These are phyloP conservation scores for Dysmachus trigonus DNA, from an alignment of 2,888 invertebrate species.

Conservation along the genomic window DNA sequence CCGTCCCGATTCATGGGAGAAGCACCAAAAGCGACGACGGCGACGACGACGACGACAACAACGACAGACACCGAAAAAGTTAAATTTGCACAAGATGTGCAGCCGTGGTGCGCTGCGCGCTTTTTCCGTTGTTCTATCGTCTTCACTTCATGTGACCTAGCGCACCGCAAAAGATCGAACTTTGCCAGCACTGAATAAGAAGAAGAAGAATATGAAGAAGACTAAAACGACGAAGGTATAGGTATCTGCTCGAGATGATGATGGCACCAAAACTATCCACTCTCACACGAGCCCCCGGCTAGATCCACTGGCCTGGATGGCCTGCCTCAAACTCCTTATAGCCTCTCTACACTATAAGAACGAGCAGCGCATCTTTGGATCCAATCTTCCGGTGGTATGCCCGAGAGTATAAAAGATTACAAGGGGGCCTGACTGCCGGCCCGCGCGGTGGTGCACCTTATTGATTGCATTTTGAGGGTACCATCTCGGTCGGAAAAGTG, in stretches of 20 bases:
- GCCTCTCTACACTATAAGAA: not conserved
- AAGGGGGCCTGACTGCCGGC: conserved; percentile 1
- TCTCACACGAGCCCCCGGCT: not conserved
- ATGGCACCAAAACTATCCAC: not conserved
- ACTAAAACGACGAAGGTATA: not conserved
- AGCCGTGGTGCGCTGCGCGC: not conserved
- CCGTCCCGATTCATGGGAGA: conserved; percentile 22
- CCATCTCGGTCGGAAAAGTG: conserved; percentile 42
- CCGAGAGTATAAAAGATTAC: conserved; percentile 31
- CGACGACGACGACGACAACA: not conserved
- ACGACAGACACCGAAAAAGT: conserved; percentile 21
- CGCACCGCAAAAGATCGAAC: not conserved
- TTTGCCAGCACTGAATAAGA: not conserved
- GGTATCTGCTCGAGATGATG: conserved; percentile 5
- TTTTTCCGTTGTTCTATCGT: conserved; percentile 12
- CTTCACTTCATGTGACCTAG: conserved; percentile 5
- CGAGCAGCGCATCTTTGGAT: conserved; percentile 30
- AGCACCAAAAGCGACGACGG: not conserved
- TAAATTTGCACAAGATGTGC: conserved; percentile 36
- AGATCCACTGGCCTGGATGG: not conserved
- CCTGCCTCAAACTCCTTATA: not conserved
- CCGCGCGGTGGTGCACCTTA: conserved; percentile 35
- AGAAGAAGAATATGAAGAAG: not conserved
- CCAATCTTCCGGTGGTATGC: conserved; percentile 15
- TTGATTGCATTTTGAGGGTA: conserved; percentile 41